Conservation (phyloP, 2,888 invertebrate genomes). For the Drosophila recens region DNA sequence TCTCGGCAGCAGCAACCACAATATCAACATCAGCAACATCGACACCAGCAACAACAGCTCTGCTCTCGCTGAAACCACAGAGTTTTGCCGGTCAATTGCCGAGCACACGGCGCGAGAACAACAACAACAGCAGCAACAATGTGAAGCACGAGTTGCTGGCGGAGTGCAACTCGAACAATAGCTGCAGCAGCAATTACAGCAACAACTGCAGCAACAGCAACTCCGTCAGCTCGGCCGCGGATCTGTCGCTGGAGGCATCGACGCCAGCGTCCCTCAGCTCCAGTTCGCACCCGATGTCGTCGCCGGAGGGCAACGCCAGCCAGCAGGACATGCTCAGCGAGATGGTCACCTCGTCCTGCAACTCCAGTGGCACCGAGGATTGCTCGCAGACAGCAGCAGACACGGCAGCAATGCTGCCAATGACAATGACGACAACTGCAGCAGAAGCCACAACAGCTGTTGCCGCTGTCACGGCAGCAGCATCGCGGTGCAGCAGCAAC, state of each 20-base stretch:
- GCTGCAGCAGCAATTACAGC: slow-evolving; percentile 62
- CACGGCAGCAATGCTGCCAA: no score
- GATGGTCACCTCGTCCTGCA: slow-evolving; percentile 81
- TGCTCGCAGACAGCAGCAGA: slow-evolving; percentile 63
- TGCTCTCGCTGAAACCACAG: slow-evolving; percentile 42
- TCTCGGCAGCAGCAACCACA: slow-evolving; percentile 19
- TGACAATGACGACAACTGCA: slow-evolving; percentile 12
- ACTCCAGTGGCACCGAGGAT: slow-evolving; percentile 70
- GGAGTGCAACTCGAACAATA: slow-evolving; percentile 69
- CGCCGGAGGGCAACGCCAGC: slow-evolving; percentile 62
- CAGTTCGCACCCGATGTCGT: slow-evolving; percentile 44
- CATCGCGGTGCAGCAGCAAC: slow-evolving; percentile 53
- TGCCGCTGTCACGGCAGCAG: slow-evolving; percentile 3
- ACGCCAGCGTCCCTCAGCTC: slow-evolving; percentile 84
- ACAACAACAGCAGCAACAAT: slow-evolving; percentile 7
- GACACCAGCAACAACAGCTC: slow-evolving; percentile 23
- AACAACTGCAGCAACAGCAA: slow-evolving; percentile 60
- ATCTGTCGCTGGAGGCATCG: slow-evolving; percentile 84
- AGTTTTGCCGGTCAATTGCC: slow-evolving; percentile 74
- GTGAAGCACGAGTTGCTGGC: slow-evolving; percentile 71
- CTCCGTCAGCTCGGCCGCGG: slow-evolving; percentile 81
- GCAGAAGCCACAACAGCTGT: background rate
- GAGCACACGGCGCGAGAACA: slow-evolving; percentile 20
- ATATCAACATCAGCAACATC: background rate
- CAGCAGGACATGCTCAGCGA: slow-evolving; percentile 81